Evolutionary conservation across 1,140 invertebrate species (phyloP).

Genomic region (Frieseomelitta varia): DNA sequence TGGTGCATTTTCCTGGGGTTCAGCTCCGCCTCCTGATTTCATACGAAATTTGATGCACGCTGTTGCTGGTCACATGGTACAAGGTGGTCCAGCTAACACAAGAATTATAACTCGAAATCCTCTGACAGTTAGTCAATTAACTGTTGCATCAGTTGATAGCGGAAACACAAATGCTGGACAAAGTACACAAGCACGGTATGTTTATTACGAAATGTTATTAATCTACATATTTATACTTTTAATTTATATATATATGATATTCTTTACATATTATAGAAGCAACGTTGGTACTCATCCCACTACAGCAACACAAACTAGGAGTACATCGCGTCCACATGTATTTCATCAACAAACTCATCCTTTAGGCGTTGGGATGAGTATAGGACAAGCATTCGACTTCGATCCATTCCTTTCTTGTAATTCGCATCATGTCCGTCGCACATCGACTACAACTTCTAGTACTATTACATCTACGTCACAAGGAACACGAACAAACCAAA

Average conservation of each 20-base stretch:
- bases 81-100: constrained; percentile 56
- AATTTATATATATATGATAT: background rate
- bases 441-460: constrained; percentile 50
- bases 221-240: background rate
- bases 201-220: background rate
- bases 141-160: constrained; percentile 48
- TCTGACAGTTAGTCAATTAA: constrained; percentile 40
- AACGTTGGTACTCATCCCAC: constrained; percentile 86
- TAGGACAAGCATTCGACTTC: constrained; percentile 81
- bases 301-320: constrained; percentile 86
- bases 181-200: constrained; percentile 82
- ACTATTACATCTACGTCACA: constrained; percentile 62
- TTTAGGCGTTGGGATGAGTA: constrained; percentile 76
- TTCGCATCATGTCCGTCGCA: constrained; percentile 84
- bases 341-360: constrained; percentile 77
- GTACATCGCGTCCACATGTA: constrained; percentile 86
- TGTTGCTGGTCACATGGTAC: constrained; percentile 76
- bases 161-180: constrained; percentile 76
- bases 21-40: constrained; percentile 80
- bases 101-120: constrained; percentile 46
- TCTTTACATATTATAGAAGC: constrained; percentile 74
- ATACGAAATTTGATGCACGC: constrained; percentile 85
- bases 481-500: constrained; percentile 66
- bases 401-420: constrained; percentile 88
- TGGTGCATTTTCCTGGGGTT: constrained; percentile 66